Conservation (phyloP, 2,797 vertebrate species). For the Notoglanidium macrostoma region DNA sequence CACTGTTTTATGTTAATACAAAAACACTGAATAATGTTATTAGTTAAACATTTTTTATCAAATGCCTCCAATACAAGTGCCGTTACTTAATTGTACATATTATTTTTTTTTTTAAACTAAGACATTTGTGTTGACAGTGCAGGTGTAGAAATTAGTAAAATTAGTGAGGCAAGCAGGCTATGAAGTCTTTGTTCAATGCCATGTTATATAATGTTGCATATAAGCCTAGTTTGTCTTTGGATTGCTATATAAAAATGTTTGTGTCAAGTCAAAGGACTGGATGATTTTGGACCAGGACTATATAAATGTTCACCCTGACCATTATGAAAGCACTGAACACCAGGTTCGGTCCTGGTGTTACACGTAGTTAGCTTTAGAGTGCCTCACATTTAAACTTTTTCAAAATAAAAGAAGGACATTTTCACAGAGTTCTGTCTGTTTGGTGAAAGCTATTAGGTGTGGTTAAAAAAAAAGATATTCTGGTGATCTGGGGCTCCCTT, state of each 20-base stretch:
- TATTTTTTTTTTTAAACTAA: neutral
- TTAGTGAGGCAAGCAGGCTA: neutral
- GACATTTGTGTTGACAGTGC: neutral
- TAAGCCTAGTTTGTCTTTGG: neutral
- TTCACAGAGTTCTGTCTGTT: neutral
- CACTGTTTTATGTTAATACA: conserved; percentile 5
- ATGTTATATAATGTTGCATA: neutral
- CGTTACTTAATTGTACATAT: neutral
- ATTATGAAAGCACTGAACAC: neutral
- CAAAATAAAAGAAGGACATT: neutral
- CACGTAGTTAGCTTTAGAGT: neutral
- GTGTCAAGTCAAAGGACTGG: neutral
- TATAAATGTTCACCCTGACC: neutral
- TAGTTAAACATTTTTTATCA: neutral
- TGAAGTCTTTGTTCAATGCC: neutral
- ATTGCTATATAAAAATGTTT: neutral
- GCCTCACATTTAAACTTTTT: neutral
- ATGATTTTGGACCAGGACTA: neutral
- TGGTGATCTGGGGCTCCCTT: neutral
- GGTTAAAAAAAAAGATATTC: neutral
- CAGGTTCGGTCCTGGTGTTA: neutral
- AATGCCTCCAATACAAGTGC: neutral
- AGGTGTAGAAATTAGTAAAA: neutral
- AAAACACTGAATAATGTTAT: neutral
- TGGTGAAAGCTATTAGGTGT: neutral